Percentiles rank a stretch among this genome's conserved stretches.
These are phyloP conservation scores for Ardeotis arabs DNA, from an alignment of 2,113 vertebrate species.

Conservation along the genomic window DNA sequence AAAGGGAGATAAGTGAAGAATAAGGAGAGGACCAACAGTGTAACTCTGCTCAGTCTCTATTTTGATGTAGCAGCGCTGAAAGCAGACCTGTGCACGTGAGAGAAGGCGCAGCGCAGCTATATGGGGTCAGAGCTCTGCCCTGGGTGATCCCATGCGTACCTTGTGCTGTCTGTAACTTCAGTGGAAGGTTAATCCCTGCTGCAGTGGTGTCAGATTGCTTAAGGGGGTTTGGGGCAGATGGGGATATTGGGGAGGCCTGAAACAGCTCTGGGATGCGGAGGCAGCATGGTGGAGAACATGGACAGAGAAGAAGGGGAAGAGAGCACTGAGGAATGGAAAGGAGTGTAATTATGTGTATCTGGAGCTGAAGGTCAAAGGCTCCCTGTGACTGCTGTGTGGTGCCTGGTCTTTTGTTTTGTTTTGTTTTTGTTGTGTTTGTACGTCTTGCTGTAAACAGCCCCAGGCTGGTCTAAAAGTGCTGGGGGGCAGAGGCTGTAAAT, in stretches of 20 bases:
- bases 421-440: not conserved
- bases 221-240: not conserved
- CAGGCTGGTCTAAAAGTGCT: not conserved
- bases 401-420: not conserved
- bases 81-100: not conserved
- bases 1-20: not conserved
- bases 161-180: not conserved
- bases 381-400: not conserved
- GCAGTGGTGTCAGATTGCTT: rapidly evolving
- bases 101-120: not conserved
- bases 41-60: not conserved
- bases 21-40: not conserved
- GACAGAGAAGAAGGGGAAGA: not conserved
- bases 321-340: not conserved
- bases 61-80: not conserved
- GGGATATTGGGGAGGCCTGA: not conserved
- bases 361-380: constrained; percentile 43
- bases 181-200: not conserved
- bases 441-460: not conserved
- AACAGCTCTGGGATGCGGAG: not conserved
- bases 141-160: rapidly evolving
- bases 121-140: not conserved
- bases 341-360: not conserved
- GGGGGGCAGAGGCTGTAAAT: not conserved
- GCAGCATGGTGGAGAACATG: rapidly evolving